Percentiles rank a stretch among this genome's conserved stretches.
phyloP scores from a whole-genome alignment of 2,113 vertebrate genomes.

The Machaerirhynchus nigripectus region DNA sequence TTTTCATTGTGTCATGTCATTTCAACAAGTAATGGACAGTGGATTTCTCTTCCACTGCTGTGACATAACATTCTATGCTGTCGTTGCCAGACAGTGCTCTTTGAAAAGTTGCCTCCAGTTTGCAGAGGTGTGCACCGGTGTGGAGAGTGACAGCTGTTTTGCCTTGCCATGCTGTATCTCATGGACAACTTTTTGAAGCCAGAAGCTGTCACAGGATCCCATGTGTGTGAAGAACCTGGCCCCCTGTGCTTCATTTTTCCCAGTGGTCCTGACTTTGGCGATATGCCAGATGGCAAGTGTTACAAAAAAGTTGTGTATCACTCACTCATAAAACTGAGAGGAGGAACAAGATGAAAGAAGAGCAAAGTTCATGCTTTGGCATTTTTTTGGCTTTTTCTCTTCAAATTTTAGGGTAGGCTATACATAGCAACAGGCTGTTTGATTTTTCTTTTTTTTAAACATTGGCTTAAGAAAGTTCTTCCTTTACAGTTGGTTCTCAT shows the following conservation, averaged over 20 bases:
- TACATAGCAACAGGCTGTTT: neutral
- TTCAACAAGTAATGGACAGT: neutral
- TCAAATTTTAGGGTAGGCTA: neutral
- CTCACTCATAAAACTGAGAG: neutral
- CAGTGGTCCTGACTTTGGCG: neutral
- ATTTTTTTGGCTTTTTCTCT: neutral
- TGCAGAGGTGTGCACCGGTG: neutral
- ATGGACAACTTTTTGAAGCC: neutral
- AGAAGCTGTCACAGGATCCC: neutral
- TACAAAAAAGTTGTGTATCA: neutral
- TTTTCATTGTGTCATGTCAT: neutral
- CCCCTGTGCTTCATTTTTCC: neutral
- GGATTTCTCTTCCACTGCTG: neutral
- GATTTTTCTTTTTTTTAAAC: neutral
- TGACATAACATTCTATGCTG: rapidly evolving
- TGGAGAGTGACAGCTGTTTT: neutral
- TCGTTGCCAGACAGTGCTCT: neutral
- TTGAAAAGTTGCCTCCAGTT: neutral
- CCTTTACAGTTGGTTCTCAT: neutral
- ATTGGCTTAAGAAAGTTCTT: neutral
- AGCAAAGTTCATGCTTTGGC: neutral
- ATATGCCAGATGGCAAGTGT: neutral
- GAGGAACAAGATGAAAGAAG: neutral
- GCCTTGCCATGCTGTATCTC: neutral
- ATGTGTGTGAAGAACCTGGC: neutral